phyloP scores from a whole-genome alignment of 1,140 invertebrate species.

The Megalonaias nervosa region DNA sequence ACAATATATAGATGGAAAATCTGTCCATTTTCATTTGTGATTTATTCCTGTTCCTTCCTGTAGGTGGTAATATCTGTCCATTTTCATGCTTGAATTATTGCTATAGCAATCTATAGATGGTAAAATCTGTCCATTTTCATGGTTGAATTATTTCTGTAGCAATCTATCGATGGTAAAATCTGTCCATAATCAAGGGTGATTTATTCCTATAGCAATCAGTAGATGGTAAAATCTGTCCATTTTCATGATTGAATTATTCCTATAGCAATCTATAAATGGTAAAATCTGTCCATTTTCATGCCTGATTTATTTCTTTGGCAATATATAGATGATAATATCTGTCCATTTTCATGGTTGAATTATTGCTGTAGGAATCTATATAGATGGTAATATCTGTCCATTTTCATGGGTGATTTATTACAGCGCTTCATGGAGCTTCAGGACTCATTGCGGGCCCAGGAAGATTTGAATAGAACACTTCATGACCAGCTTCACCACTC shows the following conservation, averaged over 20 bases:
- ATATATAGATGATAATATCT: neutral
- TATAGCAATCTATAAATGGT: neutral
- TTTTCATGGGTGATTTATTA: conserved; percentile 6
- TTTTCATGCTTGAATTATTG: neutral
- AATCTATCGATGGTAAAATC: neutral
- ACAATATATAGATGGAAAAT: too few relatives aligned
- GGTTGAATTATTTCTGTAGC: conserved; percentile 2
- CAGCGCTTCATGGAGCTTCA: conserved; percentile 61
- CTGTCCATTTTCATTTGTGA: too few relatives aligned
- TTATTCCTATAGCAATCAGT: neutral
- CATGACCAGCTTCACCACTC: conserved; percentile 58
- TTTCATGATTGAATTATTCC: conserved; percentile 5
- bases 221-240: neutral
- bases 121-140: neutral
- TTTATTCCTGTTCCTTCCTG: too few relatives aligned
- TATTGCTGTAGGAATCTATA: conserved; percentile 5
- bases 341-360: neutral
- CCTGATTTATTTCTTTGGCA: neutral
- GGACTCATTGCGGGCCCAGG: conserved; percentile 47
- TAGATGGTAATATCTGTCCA: neutral
- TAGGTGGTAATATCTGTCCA: neutral
- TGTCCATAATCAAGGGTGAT: neutral
- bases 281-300: neutral
- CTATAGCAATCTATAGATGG: neutral
- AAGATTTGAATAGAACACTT: conserved; percentile 56